phyloP scores from a whole-genome alignment of 2,797 vertebrate genomes.

The Synanceia verrucosa region DNA sequence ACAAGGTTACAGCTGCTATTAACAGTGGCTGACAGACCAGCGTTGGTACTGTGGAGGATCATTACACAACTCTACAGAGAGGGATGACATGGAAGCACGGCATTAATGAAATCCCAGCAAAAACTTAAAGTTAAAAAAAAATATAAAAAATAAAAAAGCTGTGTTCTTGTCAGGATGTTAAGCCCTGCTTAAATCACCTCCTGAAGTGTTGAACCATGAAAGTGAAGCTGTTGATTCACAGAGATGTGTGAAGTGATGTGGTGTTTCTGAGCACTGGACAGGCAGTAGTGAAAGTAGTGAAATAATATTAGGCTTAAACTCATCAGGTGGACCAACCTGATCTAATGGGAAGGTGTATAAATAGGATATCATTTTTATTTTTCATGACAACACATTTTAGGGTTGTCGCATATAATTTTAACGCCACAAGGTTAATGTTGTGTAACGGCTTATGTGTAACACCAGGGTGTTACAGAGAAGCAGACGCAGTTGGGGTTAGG shows the following conservation, averaged over 20 bases:
- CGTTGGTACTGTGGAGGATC: constrained; percentile 5
- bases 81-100: background rate
- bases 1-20: constrained; percentile 44
- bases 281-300: background rate
- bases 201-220: background rate
- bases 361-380: no score
- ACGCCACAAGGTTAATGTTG: no score
- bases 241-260: background rate
- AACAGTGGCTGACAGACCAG: constrained; percentile 43
- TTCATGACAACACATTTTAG: background rate
- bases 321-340: background rate
- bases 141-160: background rate
- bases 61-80: background rate
- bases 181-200: background rate
- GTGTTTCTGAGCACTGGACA: background rate
- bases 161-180: background rate
- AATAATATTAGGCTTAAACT: background rate
- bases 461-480: no score
- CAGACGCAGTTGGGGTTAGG: no score
- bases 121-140: constrained; percentile 1
- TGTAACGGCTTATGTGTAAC: no score
- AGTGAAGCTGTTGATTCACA: constrained; percentile 11
- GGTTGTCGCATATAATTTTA: no score
- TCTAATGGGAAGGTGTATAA: background rate
- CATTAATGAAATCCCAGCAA: constrained; percentile 21